Evolutionary conservation across 2,888 invertebrate species (phyloP).

Genomic region (Drosophila limbata): DNA sequence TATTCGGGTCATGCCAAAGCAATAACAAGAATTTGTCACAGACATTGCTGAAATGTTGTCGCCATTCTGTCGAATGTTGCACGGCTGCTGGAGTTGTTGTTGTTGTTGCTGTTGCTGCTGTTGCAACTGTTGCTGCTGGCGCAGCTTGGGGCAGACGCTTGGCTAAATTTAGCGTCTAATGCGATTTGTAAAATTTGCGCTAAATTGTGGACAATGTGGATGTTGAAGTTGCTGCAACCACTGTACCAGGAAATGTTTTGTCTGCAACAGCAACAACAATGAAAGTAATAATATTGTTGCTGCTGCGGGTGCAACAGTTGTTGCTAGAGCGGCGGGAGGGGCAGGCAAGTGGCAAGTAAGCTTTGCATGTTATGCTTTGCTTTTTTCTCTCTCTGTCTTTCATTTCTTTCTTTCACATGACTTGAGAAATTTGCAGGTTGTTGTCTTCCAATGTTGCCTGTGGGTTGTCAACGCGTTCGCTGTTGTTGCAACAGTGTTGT

Average conservation of each 20-base stretch:
- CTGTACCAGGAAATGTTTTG: constrained; percentile 71
- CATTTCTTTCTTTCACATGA: constrained; percentile 52
- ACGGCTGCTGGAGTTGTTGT: constrained; percentile 15
- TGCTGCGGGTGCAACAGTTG: constrained; percentile 51
- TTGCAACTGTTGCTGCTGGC: constrained; percentile 20
- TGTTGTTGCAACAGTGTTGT: constrained; percentile 29
- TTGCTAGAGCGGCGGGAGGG: constrained; percentile 2
- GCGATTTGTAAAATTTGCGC: constrained; percentile 77
- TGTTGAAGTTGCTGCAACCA: constrained; percentile 32
- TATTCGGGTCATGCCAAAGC: constrained; percentile 50
- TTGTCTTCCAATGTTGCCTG: constrained; percentile 52
- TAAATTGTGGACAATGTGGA: constrained; percentile 66
- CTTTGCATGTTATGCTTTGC: constrained; percentile 56
- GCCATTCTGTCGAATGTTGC: constrained; percentile 35
- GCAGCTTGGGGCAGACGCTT: constrained; percentile 43
- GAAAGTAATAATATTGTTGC: constrained; percentile 63
- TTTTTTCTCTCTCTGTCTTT: constrained; percentile 27
- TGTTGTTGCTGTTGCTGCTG: constrained; percentile 7
- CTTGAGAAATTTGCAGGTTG: constrained; percentile 57
- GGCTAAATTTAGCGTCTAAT: constrained; percentile 77
- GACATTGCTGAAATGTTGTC: constrained; percentile 40
- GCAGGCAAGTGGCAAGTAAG: constrained; percentile 11
- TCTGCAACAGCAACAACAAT: constrained; percentile 30
- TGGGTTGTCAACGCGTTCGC: constrained; percentile 64
- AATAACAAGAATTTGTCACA: constrained; percentile 27